Evolutionary conservation across 2,888 invertebrate species (phyloP).

Genomic region (Clepsis dumicolana): DNA sequence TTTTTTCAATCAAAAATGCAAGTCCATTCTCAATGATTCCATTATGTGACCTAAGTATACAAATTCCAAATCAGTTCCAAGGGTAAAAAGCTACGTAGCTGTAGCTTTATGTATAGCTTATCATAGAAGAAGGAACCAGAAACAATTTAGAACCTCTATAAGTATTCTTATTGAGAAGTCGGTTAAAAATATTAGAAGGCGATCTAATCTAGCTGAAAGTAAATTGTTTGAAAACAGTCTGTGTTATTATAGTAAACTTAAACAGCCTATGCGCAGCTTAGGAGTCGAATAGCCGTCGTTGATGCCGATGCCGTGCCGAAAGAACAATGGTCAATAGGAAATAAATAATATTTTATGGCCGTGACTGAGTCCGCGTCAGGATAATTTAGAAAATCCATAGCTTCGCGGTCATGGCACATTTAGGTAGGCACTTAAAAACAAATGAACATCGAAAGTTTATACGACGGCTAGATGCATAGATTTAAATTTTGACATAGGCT

Average conservation of each 20-base stretch:
- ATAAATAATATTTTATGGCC: constrained; percentile 44
- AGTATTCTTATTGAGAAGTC: too few relatives aligned
- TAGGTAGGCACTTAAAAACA: background rate
- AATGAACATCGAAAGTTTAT: background rate
- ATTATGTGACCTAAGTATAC: too few relatives aligned
- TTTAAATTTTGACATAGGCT: too few relatives aligned
- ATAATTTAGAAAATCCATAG: constrained; percentile 26
- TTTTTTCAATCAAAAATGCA: too few relatives aligned
- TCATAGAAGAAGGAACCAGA: too few relatives aligned
- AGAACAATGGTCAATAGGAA: constrained; percentile 45
- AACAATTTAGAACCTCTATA: too few relatives aligned
- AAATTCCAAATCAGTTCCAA: too few relatives aligned
- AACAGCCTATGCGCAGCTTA: constrained; percentile 11
- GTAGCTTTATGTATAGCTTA: too few relatives aligned
- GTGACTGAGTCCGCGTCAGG: constrained; percentile 6
- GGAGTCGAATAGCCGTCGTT: constrained; percentile 20
- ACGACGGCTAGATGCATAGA: background rate
- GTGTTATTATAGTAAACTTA: constrained; percentile 5
- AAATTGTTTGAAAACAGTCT: constrained; percentile 23
- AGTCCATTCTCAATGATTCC: too few relatives aligned
- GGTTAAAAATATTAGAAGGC: background rate
- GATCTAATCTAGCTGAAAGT: background rate
- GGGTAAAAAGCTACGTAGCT: too few relatives aligned
- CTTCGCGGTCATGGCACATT: constrained; percentile 19
- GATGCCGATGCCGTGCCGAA: constrained; percentile 14